Conservation (phyloP, 2,888 invertebrate species). For the Apamea sordens region DNA sequence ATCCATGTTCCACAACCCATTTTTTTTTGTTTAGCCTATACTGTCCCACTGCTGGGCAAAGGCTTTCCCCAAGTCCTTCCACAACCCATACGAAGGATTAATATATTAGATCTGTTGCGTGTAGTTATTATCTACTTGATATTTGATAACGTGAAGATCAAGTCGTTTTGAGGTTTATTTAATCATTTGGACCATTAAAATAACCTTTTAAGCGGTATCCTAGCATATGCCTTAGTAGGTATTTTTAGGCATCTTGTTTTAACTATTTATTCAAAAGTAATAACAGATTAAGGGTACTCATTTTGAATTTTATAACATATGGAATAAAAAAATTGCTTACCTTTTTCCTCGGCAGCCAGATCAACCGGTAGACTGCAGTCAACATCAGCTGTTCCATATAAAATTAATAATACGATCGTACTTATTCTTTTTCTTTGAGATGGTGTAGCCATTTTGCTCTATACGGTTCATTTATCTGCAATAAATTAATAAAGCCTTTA, state of each 20-base stretch:
- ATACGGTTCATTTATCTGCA: conserved; percentile 88
- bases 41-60: too few species aligned
- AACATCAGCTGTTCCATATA: conserved; percentile 88
- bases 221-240: not conserved
- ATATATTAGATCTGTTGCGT: not conserved
- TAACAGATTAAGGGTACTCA: not conserved
- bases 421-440: conserved; percentile 83
- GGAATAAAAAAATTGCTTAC: conserved; percentile 64
- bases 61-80: too few species aligned
- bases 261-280: not conserved
- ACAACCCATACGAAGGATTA: too few species aligned
- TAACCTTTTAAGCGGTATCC: not conserved
- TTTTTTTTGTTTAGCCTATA: too few species aligned
- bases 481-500: conserved; percentile 21
- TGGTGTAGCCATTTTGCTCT: conserved; percentile 83
- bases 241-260: not conserved
- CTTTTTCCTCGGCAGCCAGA: conserved; percentile 86
- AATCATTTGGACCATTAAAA: not conserved
- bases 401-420: conserved; percentile 83
- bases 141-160: not conserved
- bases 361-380: conserved; percentile 85
- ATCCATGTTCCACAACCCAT: too few species aligned
- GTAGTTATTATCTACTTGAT: not conserved
- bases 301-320: not conserved
- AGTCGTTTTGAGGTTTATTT: not conserved